phyloP scores from a whole-genome alignment of 2,888 invertebrate genomes.

The Gandaritis pyraliata region DNA sequence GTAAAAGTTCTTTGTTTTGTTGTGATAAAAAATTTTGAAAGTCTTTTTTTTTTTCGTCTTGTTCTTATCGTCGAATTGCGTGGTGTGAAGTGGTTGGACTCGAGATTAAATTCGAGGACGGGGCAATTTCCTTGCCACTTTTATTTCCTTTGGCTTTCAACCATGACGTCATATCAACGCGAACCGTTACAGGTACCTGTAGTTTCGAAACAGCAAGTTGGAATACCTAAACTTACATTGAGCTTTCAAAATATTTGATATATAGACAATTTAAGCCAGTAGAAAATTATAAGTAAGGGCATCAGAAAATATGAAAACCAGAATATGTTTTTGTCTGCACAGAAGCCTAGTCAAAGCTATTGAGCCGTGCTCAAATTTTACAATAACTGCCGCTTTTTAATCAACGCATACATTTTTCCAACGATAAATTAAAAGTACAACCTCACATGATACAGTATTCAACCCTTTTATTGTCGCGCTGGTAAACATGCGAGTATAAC shows the following conservation, averaged over 20 bases:
- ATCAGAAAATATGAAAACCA: too few relatives aligned
- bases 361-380: slow-evolving; percentile 17
- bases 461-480: slow-evolving; percentile 42
- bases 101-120: background rate
- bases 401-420: slow-evolving; percentile 34
- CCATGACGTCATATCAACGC: slow-evolving; percentile 1
- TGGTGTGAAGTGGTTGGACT: background rate
- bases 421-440: slow-evolving; percentile 40
- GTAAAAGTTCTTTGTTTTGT: too few relatives aligned
- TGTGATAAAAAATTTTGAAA: background rate
- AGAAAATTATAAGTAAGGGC: too few relatives aligned
- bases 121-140: slow-evolving; percentile 1
- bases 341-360: slow-evolving; percentile 4
- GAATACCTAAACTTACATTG: too few relatives aligned
- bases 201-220: too few relatives aligned
- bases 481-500: slow-evolving; percentile 34
- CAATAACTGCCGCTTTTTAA: slow-evolving; percentile 28
- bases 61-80: background rate
- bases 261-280: too few relatives aligned
- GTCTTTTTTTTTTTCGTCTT: background rate
- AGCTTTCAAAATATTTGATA: too few relatives aligned
- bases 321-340: too few relatives aligned
- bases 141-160: background rate
- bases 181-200: background rate
- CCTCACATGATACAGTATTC: slow-evolving; percentile 39